These are phyloP conservation scores for Stenurella melanura DNA, from an alignment of 2,888 invertebrate species.

Conservation along the genomic window DNA sequence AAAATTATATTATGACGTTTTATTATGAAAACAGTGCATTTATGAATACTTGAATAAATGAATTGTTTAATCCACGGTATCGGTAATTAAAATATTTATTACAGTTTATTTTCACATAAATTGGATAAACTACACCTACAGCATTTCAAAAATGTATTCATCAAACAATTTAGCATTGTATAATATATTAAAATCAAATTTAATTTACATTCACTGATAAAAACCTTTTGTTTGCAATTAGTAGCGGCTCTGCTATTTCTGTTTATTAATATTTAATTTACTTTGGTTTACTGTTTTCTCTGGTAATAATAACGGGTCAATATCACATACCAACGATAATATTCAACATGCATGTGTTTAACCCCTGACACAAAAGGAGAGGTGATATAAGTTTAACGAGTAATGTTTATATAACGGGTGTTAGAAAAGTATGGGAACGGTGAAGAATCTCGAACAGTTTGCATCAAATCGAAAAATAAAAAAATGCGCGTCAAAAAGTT, in stretches of 20 bases:
- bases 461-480: no score
- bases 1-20: conserved; percentile 31
- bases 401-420: no score
- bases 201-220: conserved; percentile 19
- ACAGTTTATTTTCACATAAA: conserved; percentile 46
- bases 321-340: no score
- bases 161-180: conserved; percentile 21
- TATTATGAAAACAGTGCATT: conserved; percentile 30
- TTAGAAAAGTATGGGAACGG: no score
- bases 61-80: conserved; percentile 44
- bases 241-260: background rate
- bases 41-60: conserved; percentile 42
- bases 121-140: conserved; percentile 33
- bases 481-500: no score
- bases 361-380: no score
- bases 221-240: conserved; percentile 17
- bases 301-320: background rate
- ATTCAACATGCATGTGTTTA: no score
- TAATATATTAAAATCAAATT: conserved; percentile 19
- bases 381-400: no score
- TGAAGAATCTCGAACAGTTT: no score
- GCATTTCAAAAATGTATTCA: conserved; percentile 37
- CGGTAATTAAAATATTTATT: conserved; percentile 50
- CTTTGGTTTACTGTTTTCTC: conserved; percentile 24
- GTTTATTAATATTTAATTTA: conserved; percentile 24